These are phyloP conservation scores for Myoxocephalus aenaeus DNA, from an alignment of 2,797 vertebrate genomes.

Conservation along the genomic window DNA sequence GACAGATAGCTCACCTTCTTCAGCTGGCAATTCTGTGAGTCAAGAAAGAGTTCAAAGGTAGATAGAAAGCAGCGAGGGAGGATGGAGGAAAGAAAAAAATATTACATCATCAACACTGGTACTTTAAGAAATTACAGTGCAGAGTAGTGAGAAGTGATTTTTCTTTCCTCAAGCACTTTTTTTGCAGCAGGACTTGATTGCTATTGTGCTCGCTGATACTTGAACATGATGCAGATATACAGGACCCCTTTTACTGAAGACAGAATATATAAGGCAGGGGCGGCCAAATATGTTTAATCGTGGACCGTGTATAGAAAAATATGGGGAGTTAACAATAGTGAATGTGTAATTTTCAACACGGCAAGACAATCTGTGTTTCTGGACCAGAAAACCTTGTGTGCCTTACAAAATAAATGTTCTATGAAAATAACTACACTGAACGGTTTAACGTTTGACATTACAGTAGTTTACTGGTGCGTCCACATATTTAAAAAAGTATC, in stretches of 20 bases:
- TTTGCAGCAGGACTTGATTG: background rate
- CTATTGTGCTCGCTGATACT: background rate
- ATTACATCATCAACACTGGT: background rate
- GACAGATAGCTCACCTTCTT: slow-evolving; percentile 79
- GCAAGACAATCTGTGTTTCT: background rate
- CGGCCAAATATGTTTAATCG: background rate
- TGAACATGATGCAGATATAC: background rate
- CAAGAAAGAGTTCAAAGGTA: slow-evolving; percentile 15
- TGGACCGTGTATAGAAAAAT: too few species aligned
- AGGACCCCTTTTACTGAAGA: background rate
- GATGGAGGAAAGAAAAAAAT: slow-evolving; percentile 1
- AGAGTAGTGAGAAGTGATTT: too few species aligned
- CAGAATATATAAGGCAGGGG: background rate
- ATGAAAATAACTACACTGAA: background rate
- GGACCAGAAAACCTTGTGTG: background rate
- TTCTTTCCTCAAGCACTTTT: background rate
- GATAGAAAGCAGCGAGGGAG: slow-evolving; percentile 12
- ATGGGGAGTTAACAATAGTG: background rate
- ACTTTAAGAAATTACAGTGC: background rate
- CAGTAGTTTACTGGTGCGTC: background rate
- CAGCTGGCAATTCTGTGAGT: slow-evolving; percentile 82
- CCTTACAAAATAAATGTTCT: background rate
- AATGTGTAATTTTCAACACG: background rate
- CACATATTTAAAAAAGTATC: background rate
- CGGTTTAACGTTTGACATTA: background rate